Evolutionary conservation across 2,113 vertebrate species (phyloP).

Genomic region (Crotalus viridis): DNA sequence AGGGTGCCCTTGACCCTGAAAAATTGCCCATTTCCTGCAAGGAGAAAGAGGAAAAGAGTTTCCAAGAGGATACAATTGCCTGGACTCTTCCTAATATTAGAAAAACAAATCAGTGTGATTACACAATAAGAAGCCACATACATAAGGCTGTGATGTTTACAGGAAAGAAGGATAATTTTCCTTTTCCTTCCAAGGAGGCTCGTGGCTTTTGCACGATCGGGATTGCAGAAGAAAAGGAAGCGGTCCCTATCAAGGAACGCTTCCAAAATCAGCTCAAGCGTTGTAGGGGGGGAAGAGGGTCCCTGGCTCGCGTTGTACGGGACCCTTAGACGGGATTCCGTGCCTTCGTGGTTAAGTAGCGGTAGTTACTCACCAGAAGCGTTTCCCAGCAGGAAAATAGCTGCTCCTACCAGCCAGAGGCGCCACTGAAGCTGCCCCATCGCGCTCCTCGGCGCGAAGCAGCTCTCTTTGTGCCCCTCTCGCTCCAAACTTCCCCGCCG

Average conservation of each 20-base stretch:
- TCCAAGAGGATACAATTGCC: neutral
- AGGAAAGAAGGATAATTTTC: neutral
- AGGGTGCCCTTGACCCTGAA: too few species aligned
- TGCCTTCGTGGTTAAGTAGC: too few species aligned
- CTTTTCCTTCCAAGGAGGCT: neutral
- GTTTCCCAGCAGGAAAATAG: neutral
- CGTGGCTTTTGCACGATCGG: neutral
- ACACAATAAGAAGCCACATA: neutral
- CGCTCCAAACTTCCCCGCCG: neutral
- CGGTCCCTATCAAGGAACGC: neutral
- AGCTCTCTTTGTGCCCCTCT: neutral
- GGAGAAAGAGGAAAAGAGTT: neutral
- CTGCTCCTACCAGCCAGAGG: neutral
- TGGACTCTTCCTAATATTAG: neutral
- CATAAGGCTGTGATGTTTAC: neutral
- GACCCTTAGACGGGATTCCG: too few species aligned
- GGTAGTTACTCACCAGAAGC: neutral
- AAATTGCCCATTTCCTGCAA: neutral
- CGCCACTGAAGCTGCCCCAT: neutral
- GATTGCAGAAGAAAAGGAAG: neutral
- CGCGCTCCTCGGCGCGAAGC: neutral
- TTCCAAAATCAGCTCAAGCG: neutral
- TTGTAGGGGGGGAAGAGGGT: too few species aligned
- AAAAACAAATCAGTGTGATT: neutral
- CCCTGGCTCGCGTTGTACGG: neutral